Conservation (phyloP, 2,797 vertebrate genomes). For the Danio aesculapii region DNA sequence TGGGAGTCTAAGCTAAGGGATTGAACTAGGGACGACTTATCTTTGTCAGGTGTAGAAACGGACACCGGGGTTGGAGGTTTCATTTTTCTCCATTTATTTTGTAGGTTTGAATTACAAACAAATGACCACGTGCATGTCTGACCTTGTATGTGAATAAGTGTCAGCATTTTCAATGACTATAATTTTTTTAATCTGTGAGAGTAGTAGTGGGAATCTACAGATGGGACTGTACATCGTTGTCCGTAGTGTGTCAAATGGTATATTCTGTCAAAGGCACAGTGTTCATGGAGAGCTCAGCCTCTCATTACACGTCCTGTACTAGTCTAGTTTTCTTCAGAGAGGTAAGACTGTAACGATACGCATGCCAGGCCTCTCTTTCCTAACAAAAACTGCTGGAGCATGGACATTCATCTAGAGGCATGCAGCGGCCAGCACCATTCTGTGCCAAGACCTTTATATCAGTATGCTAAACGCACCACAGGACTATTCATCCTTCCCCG, state of each 20-base stretch:
- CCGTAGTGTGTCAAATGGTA: constrained; percentile 43
- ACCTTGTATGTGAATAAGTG: constrained; percentile 63
- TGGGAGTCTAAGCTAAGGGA: constrained; percentile 57
- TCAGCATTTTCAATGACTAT: constrained; percentile 57
- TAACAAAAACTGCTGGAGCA: constrained; percentile 47
- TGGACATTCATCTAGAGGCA: constrained; percentile 58
- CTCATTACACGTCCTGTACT: constrained; percentile 11
- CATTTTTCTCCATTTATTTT: constrained; percentile 62
- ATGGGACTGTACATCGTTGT: constrained; percentile 54
- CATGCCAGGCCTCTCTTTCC: constrained; percentile 61
- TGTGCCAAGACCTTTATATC: constrained; percentile 54
- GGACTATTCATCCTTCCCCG: constrained; percentile 41
- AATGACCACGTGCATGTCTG: constrained; percentile 75
- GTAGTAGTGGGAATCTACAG: constrained; percentile 35
- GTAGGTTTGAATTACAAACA: constrained; percentile 60
- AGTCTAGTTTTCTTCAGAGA: constrained; percentile 57
- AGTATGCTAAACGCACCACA: constrained; percentile 47
- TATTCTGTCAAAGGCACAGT: constrained; percentile 10
- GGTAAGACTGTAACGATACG: constrained; percentile 54
- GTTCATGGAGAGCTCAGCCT: neutral
- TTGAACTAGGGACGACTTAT: constrained; percentile 18
- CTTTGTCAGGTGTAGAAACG: constrained; percentile 38
- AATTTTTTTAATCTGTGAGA: constrained; percentile 40
- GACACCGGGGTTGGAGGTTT: constrained; percentile 52
- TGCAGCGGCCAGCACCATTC: constrained; percentile 52